A percentile compares a stretch with the other conserved stretches of the same genome.
phyloP scores from a whole-genome alignment of 1,140 invertebrate genomes.

The Pogonomyrmex californicus region DNA sequence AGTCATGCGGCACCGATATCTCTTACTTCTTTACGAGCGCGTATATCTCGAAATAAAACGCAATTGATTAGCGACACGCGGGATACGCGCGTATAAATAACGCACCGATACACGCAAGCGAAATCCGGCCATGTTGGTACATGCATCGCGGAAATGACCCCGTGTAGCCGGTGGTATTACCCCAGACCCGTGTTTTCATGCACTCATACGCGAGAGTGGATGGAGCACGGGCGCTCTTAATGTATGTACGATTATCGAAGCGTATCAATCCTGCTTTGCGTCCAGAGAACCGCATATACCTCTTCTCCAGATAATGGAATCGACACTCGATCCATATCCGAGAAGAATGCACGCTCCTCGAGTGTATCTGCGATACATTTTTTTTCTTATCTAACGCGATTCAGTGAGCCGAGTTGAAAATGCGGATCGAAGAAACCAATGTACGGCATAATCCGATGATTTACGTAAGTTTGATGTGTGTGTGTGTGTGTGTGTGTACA shows the following conservation, averaged over 20 bases:
- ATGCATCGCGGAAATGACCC: slow-evolving; percentile 57
- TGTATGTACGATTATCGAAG: slow-evolving; percentile 51
- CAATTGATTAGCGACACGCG: slow-evolving; percentile 23
- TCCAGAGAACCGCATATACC: not conserved
- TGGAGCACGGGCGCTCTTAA: not conserved
- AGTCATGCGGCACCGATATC: not conserved
- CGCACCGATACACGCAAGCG: not conserved
- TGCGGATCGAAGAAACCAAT: not conserved
- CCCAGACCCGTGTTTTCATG: slow-evolving; percentile 34
- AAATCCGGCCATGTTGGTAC: slow-evolving; percentile 47
- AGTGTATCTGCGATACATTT: not conserved
- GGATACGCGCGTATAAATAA: slow-evolving; percentile 14
- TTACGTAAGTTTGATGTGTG: too few relatives aligned
- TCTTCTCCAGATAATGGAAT: slow-evolving; percentile 42
- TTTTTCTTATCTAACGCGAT: slow-evolving; percentile 14
- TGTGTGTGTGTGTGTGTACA: too few relatives aligned
- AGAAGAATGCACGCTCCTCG: not conserved
- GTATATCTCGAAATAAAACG: slow-evolving; percentile 1
- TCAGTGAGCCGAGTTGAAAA: not conserved
- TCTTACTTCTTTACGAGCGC: not conserved
- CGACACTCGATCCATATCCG: slow-evolving; percentile 30
- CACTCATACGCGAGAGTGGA: slow-evolving; percentile 27
- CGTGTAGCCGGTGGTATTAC: slow-evolving; percentile 50
- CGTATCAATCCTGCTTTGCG: slow-evolving; percentile 58
- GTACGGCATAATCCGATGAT: not conserved